phyloP scores from a whole-genome alignment of 2,113 vertebrate genomes.

The Dicaeum eximium region DNA sequence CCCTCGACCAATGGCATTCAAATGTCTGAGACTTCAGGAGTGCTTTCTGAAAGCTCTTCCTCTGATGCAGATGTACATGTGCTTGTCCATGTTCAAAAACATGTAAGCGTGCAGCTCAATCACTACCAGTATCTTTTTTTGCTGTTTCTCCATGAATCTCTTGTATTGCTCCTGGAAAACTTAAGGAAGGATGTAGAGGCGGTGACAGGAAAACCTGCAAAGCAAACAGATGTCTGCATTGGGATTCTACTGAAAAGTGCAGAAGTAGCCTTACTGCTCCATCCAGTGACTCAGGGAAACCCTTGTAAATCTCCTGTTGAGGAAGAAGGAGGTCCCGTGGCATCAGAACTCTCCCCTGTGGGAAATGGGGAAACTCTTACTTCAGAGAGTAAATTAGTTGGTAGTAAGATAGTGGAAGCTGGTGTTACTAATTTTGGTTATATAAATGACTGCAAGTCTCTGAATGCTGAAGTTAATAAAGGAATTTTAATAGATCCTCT shows the following conservation, averaged over 20 bases:
- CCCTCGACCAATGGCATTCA: slow-evolving; percentile 72
- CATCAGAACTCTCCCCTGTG: slow-evolving; percentile 79
- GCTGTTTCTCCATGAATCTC: slow-evolving; percentile 87
- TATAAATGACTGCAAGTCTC: slow-evolving; percentile 60
- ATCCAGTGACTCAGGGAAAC: slow-evolving; percentile 76
- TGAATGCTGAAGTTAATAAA: slow-evolving; percentile 71
- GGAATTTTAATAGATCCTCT: slow-evolving; percentile 77
- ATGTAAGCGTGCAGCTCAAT: slow-evolving; percentile 90
- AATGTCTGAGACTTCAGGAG: slow-evolving; percentile 70
- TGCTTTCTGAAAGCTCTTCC: slow-evolving; percentile 38
- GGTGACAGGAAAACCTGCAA: slow-evolving; percentile 77
- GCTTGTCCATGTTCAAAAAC: slow-evolving; percentile 87
- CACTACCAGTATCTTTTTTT: slow-evolving; percentile 93
- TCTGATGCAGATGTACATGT: slow-evolving; percentile 85
- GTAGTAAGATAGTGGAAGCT: slow-evolving; percentile 8
- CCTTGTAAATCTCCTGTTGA: slow-evolving; percentile 65
- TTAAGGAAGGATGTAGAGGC: slow-evolving; percentile 87
- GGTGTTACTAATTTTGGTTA: slow-evolving; percentile 38
- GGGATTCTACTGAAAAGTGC: slow-evolving; percentile 89
- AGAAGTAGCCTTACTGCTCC: slow-evolving; percentile 89
- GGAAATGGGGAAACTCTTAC: slow-evolving; percentile 76
- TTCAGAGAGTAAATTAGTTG: slow-evolving; percentile 63
- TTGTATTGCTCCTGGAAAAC: slow-evolving; percentile 86
- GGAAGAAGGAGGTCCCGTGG: slow-evolving; percentile 70
- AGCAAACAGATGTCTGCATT: slow-evolving; percentile 78